Evolutionary conservation across 92 coral and sea anemone species (phyloP), one percentile per base, ranked within the genome.

Genomic region (Pocillopora meandrina): DNA sequence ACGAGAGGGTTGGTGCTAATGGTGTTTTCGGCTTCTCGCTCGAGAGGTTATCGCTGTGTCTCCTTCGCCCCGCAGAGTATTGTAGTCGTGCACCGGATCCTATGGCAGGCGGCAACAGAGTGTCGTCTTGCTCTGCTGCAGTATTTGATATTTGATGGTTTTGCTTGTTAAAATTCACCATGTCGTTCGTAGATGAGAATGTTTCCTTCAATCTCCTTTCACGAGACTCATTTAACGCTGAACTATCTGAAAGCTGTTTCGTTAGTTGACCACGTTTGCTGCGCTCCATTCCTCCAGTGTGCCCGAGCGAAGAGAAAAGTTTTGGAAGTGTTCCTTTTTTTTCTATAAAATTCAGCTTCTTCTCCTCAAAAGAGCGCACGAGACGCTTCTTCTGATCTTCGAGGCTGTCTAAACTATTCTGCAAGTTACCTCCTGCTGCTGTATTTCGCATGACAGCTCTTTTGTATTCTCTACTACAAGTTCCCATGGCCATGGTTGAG

Each of bases 401-500:
- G 65, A 74, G 56, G 12, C 15, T 21, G 21, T 74, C 78, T 16
- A 56, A 57, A 57, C 58, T n/a, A 19, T 74, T 74, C 64, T 57
- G 63, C n/a, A 74, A 20, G 65, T 74, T 74, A 56, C 63, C 78
- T 74, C 23, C 65, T 47, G 58, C 23, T 12, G 78, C 65, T 19
- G 36, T 56, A 42, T 21, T 74, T n/a, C 78, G 42, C 26, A 23
- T 26, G 19, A 74, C 64, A 64, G 78, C 78, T 56, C 58, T 74
- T 59, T 23, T 74, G 31, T 11, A 74, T 59, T 57, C 78, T 74
- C 78, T 74, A 15, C 78, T 57, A 20, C 8, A 42, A 42, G 47
- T 56, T 9, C 14, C 56, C 61, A 52, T 73, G 61, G 19, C 19
- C 31, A 74, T 11, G 14, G 47, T 13, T 16, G 5, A 14, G 10